These are phyloP conservation scores for Chalcosyrphus nemorum DNA, from an alignment of 2,888 invertebrate genomes.

Conservation along the genomic window DNA sequence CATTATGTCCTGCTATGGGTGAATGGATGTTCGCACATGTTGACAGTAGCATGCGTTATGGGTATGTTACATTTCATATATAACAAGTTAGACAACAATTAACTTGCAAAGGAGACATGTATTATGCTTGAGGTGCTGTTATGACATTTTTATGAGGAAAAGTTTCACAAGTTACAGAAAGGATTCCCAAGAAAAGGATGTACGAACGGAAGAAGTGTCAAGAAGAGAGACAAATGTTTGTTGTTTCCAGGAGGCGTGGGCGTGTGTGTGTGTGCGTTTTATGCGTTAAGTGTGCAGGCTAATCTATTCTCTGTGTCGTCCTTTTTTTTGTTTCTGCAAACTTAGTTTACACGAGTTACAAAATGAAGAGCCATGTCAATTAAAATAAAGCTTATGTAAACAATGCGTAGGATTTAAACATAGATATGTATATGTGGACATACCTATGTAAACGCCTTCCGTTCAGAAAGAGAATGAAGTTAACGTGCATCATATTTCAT, in stretches of 20 bases:
- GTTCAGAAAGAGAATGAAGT: conserved; percentile 1
- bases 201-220: background rate
- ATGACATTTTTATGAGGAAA: conserved; percentile 65
- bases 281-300: background rate
- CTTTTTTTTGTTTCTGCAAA: background rate
- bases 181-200: conserved; percentile 18
- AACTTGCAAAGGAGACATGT: conserved; percentile 48
- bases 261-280: conserved; percentile 6
- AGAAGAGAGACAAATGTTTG: background rate
- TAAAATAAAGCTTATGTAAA: background rate
- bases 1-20: background rate
- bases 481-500: background rate
- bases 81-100: conserved; percentile 58
- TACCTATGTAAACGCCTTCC: background rate
- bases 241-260: background rate
- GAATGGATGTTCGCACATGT: background rate
- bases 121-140: conserved; percentile 59
- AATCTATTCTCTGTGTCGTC: background rate
- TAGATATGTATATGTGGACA: too few relatives aligned
- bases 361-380: background rate
- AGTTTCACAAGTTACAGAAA: conserved; percentile 40
- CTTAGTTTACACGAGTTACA: background rate
- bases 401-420: conserved; percentile 2
- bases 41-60: conserved; percentile 26
- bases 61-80: conserved; percentile 19